Base-by-base conservation (phyloP, 2,113 vertebrate species). In the Colinus virginianus region DNA sequence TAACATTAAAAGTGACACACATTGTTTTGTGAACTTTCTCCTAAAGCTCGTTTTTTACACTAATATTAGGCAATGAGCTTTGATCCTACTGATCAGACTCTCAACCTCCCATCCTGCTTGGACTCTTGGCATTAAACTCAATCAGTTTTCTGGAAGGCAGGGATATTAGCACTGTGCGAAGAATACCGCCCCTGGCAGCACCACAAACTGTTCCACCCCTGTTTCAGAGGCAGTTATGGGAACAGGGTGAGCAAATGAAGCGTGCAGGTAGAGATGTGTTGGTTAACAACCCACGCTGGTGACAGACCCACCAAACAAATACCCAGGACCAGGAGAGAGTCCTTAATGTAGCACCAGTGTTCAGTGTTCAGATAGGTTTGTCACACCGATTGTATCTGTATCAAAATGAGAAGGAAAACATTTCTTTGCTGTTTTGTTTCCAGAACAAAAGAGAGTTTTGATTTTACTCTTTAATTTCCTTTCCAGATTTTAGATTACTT, bases 331-430 rank as follows among this genome's bases (percentile, higher is more conserved):
- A 40, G 40, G 45, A 66, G 43, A 58, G 55, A 75, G 25, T 32
- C 40, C 71, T 56, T 40, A 77, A 69, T 56, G 26, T n/a, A 28
- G 70, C 56, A 28, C 56, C 22, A 17, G 45, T 2, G 8, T 5
- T 78, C 53, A 4, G 32, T 10, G 8, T 20, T 75, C 34, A 15
- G 43, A 15, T 21, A 36, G 58, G 28, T 83, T 67, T 45, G 45
- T 83, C 76, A 61, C 66, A 7, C 71, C 21, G 40, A 15, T 49
- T 74, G 13, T n/a, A 13, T 48, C 74, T 88, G 48, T 63, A 55
- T 17, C 30, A 84, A 78, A 81, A 84, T 48, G 69, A 77, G 75
- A 76, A 84, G 83, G 79, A 83, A 93, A 93, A 89, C 63, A 72
- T 83, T 86, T 68, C 51, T 66, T 63, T 32, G 51, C 46, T 42